Base-by-base conservation (phyloP, 2,113 vertebrate species). In the Apodemus sylvaticus region DNA sequence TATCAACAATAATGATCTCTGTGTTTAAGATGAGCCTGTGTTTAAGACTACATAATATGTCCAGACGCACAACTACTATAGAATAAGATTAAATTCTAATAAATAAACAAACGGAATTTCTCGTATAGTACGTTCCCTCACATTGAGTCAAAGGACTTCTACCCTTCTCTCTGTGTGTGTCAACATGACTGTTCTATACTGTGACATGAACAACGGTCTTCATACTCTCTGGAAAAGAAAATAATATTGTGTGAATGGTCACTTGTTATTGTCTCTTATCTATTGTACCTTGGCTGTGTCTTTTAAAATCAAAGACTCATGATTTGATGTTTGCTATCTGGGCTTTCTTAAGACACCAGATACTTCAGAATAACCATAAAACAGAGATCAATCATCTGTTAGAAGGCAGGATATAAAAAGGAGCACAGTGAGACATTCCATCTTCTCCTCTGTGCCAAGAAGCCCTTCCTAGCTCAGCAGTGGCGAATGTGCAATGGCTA, bases 371-470 rank as follows among this genome's bases (percentile, higher is more conserved):
- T 36, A 60, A 71, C 7, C 51, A 36, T 4, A 36, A 93, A 7
- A 53, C 19, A 7, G 8, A 93, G 13, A 86, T 7, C 17, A 5
- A 64, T 16, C 36, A 48, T 22, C 14, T 81, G 7, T 10, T 42
- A 39, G 76, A 16, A 51, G 51, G 77, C 66, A 83, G 31, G 36
- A 14, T 45, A 19, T 58, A 55, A 3, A 42, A 14, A 42, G 55
- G 45, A 20, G 2, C 36, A 13, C 9, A 0, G 0, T 42, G 26
- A 96, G 14, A 6, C 1, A 11, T 7, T 10, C 5, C 9, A 8
- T 34, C 64, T 45, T 48, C 60, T 26, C 39, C 1, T 36, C 13
- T 74, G 20, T 5, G n/a, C 8, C 12, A 10, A 36, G 17, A 66
- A 51, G 31, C 39, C 22, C 9, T 45, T 60, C 39, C 58, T 82